A percentile compares a stretch with the other conserved stretches of the same genome.
Conservation (phyloP, 2,113 vertebrate genomes). For the Helogale parvula region DNA sequence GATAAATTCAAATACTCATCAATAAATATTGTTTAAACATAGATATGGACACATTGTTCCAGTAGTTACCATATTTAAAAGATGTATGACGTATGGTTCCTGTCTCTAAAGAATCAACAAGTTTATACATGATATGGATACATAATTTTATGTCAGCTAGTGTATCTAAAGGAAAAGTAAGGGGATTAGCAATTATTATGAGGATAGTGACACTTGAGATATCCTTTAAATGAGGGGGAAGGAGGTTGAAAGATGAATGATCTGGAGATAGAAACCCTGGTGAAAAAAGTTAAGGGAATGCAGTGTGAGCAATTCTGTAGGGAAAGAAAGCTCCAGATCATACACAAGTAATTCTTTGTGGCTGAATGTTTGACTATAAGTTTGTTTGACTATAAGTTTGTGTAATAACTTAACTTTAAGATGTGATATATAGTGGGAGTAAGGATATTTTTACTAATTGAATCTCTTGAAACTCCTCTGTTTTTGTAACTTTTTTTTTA, state of each 20-base stretch:
- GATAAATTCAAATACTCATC: not conserved
- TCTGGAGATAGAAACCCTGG: not conserved
- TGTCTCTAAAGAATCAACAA: not conserved
- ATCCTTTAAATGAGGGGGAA: not conserved
- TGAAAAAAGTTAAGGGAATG: not conserved
- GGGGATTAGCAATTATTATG: not conserved
- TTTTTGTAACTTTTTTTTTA: not conserved
- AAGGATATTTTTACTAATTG: not conserved
- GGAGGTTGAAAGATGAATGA: not conserved
- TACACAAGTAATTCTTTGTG: not conserved
- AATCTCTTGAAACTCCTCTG: not conserved
- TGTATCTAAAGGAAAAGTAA: not conserved
- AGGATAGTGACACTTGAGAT: not conserved
- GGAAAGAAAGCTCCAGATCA: not conserved
- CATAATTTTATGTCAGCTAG: not conserved
- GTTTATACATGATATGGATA: not conserved
- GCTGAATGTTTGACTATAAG: not conserved
- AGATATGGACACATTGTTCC: not conserved
- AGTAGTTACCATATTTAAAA: not conserved
- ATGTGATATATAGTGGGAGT: not conserved
- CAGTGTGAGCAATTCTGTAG: not conserved
- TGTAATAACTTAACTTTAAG: not conserved
- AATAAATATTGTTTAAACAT: not conserved
- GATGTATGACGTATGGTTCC: not conserved
- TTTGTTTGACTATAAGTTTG: not conserved